Conservation (phyloP, 53 echinoderm and acorn worm genomes). For the Echinarachnius parma region DNA sequence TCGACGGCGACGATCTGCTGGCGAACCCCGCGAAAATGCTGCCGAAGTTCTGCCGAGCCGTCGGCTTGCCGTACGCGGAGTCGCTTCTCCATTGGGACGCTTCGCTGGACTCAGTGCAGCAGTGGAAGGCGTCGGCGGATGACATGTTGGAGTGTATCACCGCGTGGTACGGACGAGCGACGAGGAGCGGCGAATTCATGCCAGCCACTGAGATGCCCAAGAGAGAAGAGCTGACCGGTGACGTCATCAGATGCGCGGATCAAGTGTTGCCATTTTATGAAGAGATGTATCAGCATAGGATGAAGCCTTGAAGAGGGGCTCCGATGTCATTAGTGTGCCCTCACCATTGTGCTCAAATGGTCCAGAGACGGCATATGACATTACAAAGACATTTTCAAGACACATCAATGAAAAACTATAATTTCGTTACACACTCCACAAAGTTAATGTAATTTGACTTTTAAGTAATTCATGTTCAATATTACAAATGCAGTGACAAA, state of each 20-base stretch:
- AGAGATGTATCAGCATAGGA: slow-evolving; percentile 26
- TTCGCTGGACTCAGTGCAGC: not conserved
- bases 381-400: too few species aligned
- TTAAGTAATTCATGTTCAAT: too few species aligned
- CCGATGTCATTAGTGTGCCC: too few species aligned
- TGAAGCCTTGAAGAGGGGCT: too few species aligned
- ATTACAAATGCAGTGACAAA: too few species aligned
- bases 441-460: too few species aligned
- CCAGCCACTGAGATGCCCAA: slow-evolving; percentile 13
- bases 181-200: slow-evolving; percentile 4
- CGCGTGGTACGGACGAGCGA: slow-evolving; percentile 12
- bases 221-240: not conserved
- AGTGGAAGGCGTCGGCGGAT: slow-evolving; percentile 12
- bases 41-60: slow-evolving; percentile 15
- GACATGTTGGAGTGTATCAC: not conserved
- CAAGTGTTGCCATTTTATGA: slow-evolving; percentile 22
- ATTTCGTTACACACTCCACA: too few species aligned
- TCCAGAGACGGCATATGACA: too few species aligned
- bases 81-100: slow-evolving; percentile 19
- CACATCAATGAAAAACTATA: too few species aligned
- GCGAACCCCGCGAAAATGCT: slow-evolving; percentile 21
- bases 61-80: slow-evolving; percentile 15
- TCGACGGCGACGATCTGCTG: slow-evolving; percentile 33
- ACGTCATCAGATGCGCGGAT: slow-evolving; percentile 28
- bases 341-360: too few species aligned